Conservation (phyloP, 1,140 invertebrate species). For the Pachyrhynchus sulphureomaculatus region DNA sequence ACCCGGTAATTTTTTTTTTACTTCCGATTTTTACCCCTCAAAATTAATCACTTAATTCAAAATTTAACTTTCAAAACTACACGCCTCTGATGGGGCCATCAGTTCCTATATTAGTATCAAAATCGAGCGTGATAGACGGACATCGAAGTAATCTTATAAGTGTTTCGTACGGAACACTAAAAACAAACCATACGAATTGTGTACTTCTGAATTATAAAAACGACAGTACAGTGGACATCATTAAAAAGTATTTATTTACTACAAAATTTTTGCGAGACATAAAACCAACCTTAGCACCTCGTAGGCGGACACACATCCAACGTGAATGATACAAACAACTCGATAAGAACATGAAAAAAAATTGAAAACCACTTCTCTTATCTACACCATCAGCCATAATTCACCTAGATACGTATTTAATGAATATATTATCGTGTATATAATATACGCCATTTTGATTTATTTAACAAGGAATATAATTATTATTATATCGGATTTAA, state of each 20-base stretch:
- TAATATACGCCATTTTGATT: slow-evolving; percentile 32
- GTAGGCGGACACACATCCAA: not conserved
- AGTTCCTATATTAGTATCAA: too few species aligned
- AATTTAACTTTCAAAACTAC: too few species aligned
- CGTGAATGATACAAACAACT: not conserved
- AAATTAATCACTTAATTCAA: too few species aligned
- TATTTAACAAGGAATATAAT: slow-evolving; percentile 33
- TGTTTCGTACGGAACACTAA: too few species aligned
- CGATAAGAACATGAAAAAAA: slow-evolving; percentile 2
- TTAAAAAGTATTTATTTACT: not conserved
- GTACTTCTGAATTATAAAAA: too few species aligned
- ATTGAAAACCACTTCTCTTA: slow-evolving; percentile 15
- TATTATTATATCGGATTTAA: slow-evolving; percentile 20
- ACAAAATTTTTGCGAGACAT: not conserved
- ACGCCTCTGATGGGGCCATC: too few species aligned
- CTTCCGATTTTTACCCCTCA: too few species aligned
- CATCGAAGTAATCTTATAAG: too few species aligned
- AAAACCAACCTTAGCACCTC: not conserved
- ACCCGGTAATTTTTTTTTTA: too few species aligned
- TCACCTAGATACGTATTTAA: slow-evolving; percentile 33
- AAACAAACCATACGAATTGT: too few species aligned
- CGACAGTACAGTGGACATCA: too few species aligned
- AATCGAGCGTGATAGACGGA: too few species aligned
- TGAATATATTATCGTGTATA: slow-evolving; percentile 32
- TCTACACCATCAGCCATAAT: slow-evolving; percentile 24